phyloP scores from a whole-genome alignment of 2,113 vertebrate genomes.

The Hippoglossus stenolepis region DNA sequence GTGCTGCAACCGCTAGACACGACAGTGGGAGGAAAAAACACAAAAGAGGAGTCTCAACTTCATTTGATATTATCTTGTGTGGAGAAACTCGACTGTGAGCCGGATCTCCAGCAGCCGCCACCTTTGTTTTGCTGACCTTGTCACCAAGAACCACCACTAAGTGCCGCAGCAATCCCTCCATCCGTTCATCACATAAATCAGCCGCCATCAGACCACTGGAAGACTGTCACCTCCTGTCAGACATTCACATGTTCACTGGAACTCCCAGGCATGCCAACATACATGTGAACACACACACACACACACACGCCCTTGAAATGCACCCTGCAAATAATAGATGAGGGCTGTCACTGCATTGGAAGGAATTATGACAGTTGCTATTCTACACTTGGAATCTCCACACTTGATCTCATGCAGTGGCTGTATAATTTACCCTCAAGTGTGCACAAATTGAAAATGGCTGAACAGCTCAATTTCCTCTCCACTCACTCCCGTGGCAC shows the following conservation, averaged over 20 bases:
- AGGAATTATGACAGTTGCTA: constrained; percentile 19
- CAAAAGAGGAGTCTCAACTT: background rate
- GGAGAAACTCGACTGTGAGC: background rate
- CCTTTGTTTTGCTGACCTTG: constrained; percentile 40
- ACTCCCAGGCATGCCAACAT: constrained; percentile 10
- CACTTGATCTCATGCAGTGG: constrained; percentile 15
- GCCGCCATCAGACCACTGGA: constrained; percentile 31
- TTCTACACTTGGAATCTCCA: constrained; percentile 7
- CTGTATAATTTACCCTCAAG: constrained; percentile 7
- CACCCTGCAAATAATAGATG: constrained; percentile 7
- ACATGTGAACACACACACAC: background rate
- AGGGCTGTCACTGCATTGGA: constrained; percentile 9
- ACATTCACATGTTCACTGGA: constrained; percentile 15
- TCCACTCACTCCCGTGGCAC: constrained; percentile 9
- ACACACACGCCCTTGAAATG: constrained; percentile 15
- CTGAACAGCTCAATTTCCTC: constrained; percentile 31
- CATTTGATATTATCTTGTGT: background rate
- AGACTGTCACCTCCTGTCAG: constrained; percentile 11
- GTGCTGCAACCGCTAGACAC: constrained; percentile 2
- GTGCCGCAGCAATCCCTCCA: constrained; percentile 7
- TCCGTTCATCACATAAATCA: constrained; percentile 50
- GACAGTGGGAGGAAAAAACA: background rate
- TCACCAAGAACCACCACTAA: constrained; percentile 11
- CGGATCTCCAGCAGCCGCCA: background rate
- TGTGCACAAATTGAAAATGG: constrained; percentile 13